phyloP scores from a whole-genome alignment of 2,888 invertebrate genomes.

The Trichopoda pennipes region DNA sequence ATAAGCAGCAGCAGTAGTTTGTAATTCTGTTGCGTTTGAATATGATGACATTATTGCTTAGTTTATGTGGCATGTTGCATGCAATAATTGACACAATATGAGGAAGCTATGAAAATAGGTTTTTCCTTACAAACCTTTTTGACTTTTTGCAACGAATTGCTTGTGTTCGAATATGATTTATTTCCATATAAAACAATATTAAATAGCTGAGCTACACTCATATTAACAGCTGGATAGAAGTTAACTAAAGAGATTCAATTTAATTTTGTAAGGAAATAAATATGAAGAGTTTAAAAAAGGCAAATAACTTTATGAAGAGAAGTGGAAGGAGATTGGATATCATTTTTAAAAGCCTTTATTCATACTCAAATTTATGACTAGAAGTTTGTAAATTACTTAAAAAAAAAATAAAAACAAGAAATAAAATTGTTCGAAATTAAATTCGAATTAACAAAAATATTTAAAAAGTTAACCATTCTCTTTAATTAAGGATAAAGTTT shows the following conservation, averaged over 20 bases:
- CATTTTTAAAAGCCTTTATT: no score
- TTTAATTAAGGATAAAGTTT: no score
- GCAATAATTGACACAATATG: conserved; percentile 61
- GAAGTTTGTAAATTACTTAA: no score
- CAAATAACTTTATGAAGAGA: no score
- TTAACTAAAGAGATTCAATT: not conserved
- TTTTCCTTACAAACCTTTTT: conserved; percentile 20
- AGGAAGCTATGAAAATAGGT: conserved; percentile 41
- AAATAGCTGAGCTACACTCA: conserved; percentile 19
- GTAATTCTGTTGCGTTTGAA: conserved; percentile 42
- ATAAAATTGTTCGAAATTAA: conserved; percentile 13
- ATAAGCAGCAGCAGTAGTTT: not conserved
- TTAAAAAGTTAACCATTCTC: not conserved
- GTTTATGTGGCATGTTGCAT: conserved; percentile 62
- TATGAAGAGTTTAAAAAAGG: no score
- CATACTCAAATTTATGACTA: no score
- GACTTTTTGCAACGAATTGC: conserved; percentile 16
- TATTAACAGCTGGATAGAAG: not conserved
- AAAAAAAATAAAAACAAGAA: not conserved
- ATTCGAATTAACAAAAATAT: not conserved
- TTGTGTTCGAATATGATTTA: conserved; percentile 31
- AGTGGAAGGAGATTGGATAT: no score
- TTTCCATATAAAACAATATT: conserved; percentile 40
- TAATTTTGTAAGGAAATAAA: conserved; percentile 12
- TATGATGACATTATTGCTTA: conserved; percentile 65